Percentiles rank a stretch among this genome's conserved stretches.
Evolutionary conservation across 2,888 invertebrate genomes (phyloP).

Genomic region (Aethes cnicana): DNA sequence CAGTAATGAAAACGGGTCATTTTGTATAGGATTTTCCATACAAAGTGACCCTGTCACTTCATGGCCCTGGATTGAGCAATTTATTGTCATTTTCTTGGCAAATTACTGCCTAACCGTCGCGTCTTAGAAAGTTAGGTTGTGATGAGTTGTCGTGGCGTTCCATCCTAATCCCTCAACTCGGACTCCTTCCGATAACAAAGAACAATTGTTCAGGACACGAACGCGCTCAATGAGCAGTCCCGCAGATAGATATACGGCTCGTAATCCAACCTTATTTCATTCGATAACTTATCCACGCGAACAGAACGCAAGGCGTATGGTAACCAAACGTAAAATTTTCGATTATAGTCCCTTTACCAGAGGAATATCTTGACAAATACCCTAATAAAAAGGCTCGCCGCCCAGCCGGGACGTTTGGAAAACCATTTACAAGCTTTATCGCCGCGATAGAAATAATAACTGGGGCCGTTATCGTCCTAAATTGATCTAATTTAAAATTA

Average conservation of each 20-base stretch:
- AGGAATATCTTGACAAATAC: conserved; percentile 79
- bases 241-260: conserved; percentile 1
- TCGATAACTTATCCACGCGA: conserved; percentile 48
- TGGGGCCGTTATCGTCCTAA: conserved; percentile 78
- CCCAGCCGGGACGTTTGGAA: conserved; percentile 76
- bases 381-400: conserved; percentile 77
- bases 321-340: conserved; percentile 75
- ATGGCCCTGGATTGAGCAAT: background rate
- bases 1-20: no score
- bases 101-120: conserved; percentile 2
- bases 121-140: background rate
- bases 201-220: conserved; percentile 12
- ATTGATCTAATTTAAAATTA: conserved; percentile 81
- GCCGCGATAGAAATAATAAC: conserved; percentile 81
- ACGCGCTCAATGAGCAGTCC: conserved; percentile 1
- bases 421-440: conserved; percentile 81
- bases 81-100: conserved; percentile 2
- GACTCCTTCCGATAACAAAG: conserved; percentile 10
- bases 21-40: no score
- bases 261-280: conserved; percentile 29
- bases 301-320: conserved; percentile 59
- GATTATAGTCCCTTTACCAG: conserved; percentile 71
- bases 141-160: conserved; percentile 8
- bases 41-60: no score
- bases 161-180: conserved; percentile 1